phyloP scores from a whole-genome alignment of 2,797 vertebrate genomes.

The Gallinago nigripennis region DNA sequence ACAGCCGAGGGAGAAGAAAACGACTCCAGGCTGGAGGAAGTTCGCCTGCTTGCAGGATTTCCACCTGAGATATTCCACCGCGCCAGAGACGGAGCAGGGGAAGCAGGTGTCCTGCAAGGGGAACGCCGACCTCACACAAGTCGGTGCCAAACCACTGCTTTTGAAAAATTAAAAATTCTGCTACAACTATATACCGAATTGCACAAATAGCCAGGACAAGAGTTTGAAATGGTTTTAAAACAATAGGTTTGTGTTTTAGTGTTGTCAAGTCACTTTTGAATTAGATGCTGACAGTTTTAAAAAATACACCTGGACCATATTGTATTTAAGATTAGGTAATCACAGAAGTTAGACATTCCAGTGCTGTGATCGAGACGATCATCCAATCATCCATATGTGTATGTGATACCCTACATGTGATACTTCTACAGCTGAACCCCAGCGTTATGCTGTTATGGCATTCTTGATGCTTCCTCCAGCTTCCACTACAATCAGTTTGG shows the following conservation, averaged over 20 bases:
- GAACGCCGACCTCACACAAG: neutral
- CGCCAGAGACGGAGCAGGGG: neutral
- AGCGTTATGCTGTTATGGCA: rapidly evolving
- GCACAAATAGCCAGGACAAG: neutral
- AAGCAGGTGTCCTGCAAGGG: neutral
- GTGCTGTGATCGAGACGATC: neutral
- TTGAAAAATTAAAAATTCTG: neutral
- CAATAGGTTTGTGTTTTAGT: neutral
- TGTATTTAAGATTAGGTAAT: neutral
- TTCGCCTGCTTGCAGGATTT: neutral
- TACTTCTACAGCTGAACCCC: neutral
- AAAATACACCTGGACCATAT: neutral
- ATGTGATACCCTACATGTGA: neutral
- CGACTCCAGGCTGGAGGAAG: neutral
- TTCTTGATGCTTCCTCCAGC: neutral
- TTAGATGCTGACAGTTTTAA: neutral
- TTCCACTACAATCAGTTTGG: neutral
- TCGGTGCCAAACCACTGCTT: neutral
- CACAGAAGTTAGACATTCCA: neutral
- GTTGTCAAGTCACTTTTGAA: neutral
- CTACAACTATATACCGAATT: neutral
- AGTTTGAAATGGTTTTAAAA: neutral
- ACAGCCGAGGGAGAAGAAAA: neutral
- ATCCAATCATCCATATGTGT: neutral
- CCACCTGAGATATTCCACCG: neutral